Conservation (phyloP, 1,140 invertebrate genomes). For the Mya arenaria region DNA sequence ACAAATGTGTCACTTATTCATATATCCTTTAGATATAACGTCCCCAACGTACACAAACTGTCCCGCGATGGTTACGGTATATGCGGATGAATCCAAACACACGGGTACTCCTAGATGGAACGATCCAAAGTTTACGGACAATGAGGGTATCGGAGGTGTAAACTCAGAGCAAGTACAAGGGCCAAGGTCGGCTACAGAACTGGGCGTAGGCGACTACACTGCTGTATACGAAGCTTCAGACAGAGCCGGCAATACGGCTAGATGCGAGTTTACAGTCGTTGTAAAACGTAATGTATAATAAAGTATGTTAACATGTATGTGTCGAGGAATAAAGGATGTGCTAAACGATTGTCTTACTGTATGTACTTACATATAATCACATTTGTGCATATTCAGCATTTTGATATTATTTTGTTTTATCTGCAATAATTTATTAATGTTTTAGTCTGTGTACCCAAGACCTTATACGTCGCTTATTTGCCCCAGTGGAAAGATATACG, state of each 20-base stretch:
- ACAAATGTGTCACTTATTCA: too few species aligned
- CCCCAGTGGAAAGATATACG: background rate
- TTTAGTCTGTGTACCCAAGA: background rate
- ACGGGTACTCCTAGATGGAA: conserved; percentile 3
- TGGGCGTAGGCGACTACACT: conserved; percentile 2
- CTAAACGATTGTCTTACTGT: too few species aligned
- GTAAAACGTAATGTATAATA: conserved; percentile 34
- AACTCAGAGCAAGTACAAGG: background rate
- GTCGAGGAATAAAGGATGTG: too few species aligned
- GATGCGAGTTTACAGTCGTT: background rate
- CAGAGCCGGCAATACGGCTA: background rate
- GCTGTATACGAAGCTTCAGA: background rate
- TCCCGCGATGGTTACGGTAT: background rate
- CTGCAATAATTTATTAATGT: background rate
- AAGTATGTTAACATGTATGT: too few species aligned
- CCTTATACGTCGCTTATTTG: conserved; percentile 8
- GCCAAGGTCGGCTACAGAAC: background rate
- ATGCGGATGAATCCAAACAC: background rate
- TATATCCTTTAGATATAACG: background rate
- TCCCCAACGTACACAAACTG: conserved; percentile 4
- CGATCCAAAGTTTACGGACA: background rate
- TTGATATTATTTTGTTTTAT: too few species aligned
- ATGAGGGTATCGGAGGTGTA: background rate
- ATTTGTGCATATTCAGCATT: too few species aligned
- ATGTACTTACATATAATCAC: too few species aligned